Percentiles rank a stretch among this genome's conserved stretches.
Conservation (phyloP, 1,140 invertebrate species). For the Drosophila orena region DNA sequence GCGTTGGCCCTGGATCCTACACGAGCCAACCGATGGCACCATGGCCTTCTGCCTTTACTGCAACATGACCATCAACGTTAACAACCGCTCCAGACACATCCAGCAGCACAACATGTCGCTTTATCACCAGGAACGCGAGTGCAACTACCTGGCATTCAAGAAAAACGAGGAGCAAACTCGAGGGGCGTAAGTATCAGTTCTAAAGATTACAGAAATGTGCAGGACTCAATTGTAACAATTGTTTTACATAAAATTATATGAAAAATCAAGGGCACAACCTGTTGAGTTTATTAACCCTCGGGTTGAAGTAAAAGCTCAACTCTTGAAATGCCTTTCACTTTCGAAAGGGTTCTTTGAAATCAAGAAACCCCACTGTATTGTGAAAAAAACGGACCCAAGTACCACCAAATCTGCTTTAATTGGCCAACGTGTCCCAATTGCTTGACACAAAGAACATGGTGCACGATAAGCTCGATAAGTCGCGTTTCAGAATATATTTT, state of each 20-base stretch:
- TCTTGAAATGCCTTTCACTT: too few relatives aligned
- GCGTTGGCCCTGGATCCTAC: conserved; percentile 64
- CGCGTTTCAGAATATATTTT: too few relatives aligned
- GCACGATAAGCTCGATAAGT: not conserved
- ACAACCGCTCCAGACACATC: conserved; percentile 31
- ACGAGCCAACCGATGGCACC: conserved; percentile 46
- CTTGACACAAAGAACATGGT: not conserved
- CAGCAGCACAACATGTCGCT: conserved; percentile 67
- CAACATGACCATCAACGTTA: conserved; percentile 60
- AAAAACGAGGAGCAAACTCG: conserved; percentile 29
- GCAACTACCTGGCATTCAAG: conserved; percentile 65
- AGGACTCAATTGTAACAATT: too few relatives aligned
- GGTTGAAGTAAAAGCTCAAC: too few relatives aligned
- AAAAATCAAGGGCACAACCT: too few relatives aligned
- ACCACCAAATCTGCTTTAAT: not conserved
- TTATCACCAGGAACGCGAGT: conserved; percentile 70
- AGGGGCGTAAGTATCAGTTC: conserved; percentile 22
- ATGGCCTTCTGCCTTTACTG: conserved; percentile 64
- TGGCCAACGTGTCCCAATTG: not conserved
- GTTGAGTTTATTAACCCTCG: too few relatives aligned
- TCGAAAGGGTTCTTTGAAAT: too few relatives aligned
- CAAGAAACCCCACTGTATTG: too few relatives aligned
- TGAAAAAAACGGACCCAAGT: too few relatives aligned
- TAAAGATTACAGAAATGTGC: not conserved
- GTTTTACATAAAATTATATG: too few relatives aligned